These are phyloP conservation scores for Cryptocephalus primarius DNA, from an alignment of 2,888 invertebrate genomes.

Conservation along the genomic window DNA sequence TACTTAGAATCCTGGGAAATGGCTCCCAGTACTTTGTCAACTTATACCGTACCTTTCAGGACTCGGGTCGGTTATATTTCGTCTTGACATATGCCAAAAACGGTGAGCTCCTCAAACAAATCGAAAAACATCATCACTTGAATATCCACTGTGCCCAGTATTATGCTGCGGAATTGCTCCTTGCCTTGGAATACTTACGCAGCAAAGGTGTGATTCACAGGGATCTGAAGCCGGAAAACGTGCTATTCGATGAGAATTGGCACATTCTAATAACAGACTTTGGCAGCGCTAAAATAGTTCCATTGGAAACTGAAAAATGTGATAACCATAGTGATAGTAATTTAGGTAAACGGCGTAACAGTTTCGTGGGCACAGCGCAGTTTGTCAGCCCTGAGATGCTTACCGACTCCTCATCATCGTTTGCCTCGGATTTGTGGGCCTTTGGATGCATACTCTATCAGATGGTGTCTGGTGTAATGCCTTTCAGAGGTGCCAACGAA, in stretches of 20 bases:
- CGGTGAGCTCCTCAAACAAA: conserved; percentile 87
- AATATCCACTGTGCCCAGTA: conserved; percentile 81
- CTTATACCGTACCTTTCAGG: conserved; percentile 95
- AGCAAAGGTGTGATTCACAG: conserved; percentile 83
- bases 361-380: conserved; percentile 73
- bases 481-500: conserved; percentile 63
- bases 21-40: conserved; percentile 72
- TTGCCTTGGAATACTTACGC: conserved; percentile 87
- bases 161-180: conserved; percentile 87
- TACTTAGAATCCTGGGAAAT: conserved; percentile 73
- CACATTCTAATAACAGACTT: conserved; percentile 96
- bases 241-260: conserved; percentile 89
- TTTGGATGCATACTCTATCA: conserved; percentile 94
- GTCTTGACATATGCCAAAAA: conserved; percentile 90
- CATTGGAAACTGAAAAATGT: conserved; percentile 20
- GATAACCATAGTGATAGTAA: conserved; percentile 21
- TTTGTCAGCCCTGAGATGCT: conserved; percentile 97
- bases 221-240: conserved; percentile 97
- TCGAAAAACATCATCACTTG: conserved; percentile 84
- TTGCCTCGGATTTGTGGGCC: conserved; percentile 92
- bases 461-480: conserved; percentile 71
- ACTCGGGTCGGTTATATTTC: conserved; percentile 83
- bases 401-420: conserved; percentile 62
- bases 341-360: conserved; percentile 42
- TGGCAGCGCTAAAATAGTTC: conserved; percentile 83